These are phyloP conservation scores for Corynorhinus townsendii DNA, from an alignment of 2,113 vertebrate genomes.

Conservation along the genomic window DNA sequence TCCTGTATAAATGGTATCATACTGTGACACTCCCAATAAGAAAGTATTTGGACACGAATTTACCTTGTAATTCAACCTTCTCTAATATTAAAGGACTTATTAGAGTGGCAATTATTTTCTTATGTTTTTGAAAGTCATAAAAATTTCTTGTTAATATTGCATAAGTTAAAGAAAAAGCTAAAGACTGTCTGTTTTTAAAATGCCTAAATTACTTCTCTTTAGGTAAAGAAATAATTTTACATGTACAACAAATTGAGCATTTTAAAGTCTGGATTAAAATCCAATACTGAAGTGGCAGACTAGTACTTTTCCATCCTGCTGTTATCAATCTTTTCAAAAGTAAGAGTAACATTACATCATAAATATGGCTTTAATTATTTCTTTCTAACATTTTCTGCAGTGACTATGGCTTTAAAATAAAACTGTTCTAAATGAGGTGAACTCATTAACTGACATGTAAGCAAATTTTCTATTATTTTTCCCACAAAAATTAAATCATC, in stretches of 20 bases:
- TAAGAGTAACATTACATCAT: not conserved
- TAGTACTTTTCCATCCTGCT: not conserved
- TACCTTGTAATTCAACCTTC: too few species aligned
- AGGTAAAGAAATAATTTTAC: not conserved
- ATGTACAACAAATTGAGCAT: not conserved
- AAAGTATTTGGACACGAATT: too few species aligned
- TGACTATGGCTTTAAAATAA: constrained; percentile 1
- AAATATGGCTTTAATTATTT: not conserved
- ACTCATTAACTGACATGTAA: not conserved
- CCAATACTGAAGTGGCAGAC: not conserved
- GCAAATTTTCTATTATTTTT: not conserved
- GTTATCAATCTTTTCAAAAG: not conserved
- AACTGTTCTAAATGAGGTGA: not conserved
- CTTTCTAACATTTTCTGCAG: constrained; percentile 1
- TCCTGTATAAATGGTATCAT: too few species aligned
- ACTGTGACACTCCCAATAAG: too few species aligned
- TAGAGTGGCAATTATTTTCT: not conserved
- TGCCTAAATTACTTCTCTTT: not conserved
- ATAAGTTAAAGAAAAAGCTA: not conserved
- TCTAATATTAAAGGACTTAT: not conserved
- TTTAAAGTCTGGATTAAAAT: constrained; percentile 38
- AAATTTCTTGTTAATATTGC: not conserved
- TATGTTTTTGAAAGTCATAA: not conserved
- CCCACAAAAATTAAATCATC: not conserved
- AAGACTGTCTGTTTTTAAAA: not conserved